These are phyloP conservation scores for Athetis lepigone DNA, from an alignment of 2,888 invertebrate species.

Conservation along the genomic window DNA sequence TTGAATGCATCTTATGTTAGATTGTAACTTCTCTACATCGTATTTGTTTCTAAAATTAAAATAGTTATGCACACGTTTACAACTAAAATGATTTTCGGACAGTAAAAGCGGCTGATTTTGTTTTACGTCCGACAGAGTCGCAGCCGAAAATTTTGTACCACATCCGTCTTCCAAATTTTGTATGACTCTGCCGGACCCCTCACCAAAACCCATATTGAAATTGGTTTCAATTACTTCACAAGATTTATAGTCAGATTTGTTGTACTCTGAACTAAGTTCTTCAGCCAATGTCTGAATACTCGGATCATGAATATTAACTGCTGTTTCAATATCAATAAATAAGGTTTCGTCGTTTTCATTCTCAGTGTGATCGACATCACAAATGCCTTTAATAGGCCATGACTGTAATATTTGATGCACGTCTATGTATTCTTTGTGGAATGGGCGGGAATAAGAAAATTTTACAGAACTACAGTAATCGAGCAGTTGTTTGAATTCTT, in stretches of 20 bases:
- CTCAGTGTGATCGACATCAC: slow-evolving; percentile 41
- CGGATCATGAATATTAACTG: slow-evolving; percentile 67
- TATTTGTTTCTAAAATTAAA: slow-evolving; percentile 59
- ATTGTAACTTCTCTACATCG: slow-evolving; percentile 70
- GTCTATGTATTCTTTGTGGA: slow-evolving; percentile 81
- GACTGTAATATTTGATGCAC: slow-evolving; percentile 69
- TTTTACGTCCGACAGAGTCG: slow-evolving; percentile 91
- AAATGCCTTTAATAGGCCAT: slow-evolving; percentile 77
- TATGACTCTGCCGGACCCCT: slow-evolving; percentile 90
- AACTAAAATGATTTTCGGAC: slow-evolving; percentile 74
- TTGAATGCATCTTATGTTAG: slow-evolving; percentile 73
- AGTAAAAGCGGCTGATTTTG: slow-evolving; percentile 87
- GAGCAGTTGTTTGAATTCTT: slow-evolving; percentile 77
- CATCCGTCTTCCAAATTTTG: slow-evolving; percentile 83
- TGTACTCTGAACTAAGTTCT: slow-evolving; percentile 76
- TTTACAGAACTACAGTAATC: slow-evolving; percentile 81
- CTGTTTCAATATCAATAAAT: slow-evolving; percentile 68
- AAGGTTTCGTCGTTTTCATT: slow-evolving; percentile 64
- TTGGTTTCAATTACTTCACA: slow-evolving; percentile 77
- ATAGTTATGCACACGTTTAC: slow-evolving; percentile 52
- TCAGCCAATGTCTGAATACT: slow-evolving; percentile 76
- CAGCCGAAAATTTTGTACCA: slow-evolving; percentile 88
- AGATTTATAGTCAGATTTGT: slow-evolving; percentile 65
- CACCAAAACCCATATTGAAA: slow-evolving; percentile 91
- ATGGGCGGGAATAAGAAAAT: slow-evolving; percentile 82